Evolutionary conservation across 1,140 invertebrate species (phyloP).

Genomic region (Vollenhovia emeryi): DNA sequence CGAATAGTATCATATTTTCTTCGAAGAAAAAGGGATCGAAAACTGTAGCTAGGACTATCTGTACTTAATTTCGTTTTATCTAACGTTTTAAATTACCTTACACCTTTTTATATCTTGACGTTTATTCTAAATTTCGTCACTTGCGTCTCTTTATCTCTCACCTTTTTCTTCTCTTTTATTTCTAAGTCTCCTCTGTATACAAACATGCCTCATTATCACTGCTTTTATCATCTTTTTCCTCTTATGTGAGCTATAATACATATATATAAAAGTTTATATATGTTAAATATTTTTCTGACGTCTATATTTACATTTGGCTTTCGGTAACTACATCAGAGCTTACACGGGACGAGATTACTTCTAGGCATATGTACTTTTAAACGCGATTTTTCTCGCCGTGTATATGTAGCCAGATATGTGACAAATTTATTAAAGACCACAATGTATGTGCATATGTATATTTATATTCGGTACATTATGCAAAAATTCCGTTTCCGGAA

Average conservation of each 20-base stretch:
- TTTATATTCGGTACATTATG: conserved; percentile 5
- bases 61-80: neutral
- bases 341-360: conserved; percentile 41
- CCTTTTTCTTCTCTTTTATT: neutral
- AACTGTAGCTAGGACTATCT: neutral
- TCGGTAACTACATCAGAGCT: conserved; percentile 40
- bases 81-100: neutral
- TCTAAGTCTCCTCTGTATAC: neutral
- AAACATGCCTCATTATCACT: neutral
- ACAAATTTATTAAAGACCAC: conserved; percentile 19
- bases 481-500: neutral
- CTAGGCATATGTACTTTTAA: conserved; percentile 34
- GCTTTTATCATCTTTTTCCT: neutral
- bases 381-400: neutral
- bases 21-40: neutral
- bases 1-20: neutral
- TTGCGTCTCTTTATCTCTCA: neutral
- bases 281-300: neutral
- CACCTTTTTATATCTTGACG: neutral
- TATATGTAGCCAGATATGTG: neutral
- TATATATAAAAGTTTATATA: neutral
- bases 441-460: neutral
- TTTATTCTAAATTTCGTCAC: neutral
- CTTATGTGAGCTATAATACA: neutral
- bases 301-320: neutral